Conservation (phyloP, 2,888 invertebrate species). For the Tiliacea aurago region DNA sequence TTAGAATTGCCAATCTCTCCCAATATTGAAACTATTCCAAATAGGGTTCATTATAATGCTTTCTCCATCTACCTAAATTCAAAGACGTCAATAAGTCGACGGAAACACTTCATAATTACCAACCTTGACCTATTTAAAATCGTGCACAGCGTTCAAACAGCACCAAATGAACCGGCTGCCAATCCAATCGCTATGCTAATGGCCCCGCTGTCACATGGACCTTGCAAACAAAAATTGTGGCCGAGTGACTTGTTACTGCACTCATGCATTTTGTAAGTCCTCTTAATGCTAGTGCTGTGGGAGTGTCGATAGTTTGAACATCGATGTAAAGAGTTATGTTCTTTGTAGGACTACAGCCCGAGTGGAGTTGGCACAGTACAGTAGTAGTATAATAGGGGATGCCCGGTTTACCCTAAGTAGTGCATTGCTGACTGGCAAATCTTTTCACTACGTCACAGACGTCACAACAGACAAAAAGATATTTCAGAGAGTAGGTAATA, state of each 20-base stretch:
- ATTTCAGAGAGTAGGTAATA: background rate
- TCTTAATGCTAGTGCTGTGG: slow-evolving; percentile 23
- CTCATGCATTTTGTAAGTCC: slow-evolving; percentile 64
- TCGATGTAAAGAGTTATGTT: background rate
- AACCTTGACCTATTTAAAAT: slow-evolving; percentile 12
- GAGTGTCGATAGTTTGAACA: slow-evolving; percentile 4
- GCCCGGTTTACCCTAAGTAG: background rate
- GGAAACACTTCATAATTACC: background rate
- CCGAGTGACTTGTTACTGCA: slow-evolving; percentile 61
- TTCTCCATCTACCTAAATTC: background rate
- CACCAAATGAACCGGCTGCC: slow-evolving; percentile 1
- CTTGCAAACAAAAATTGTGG: slow-evolving; percentile 49
- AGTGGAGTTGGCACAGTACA: background rate
- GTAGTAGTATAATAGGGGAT: background rate
- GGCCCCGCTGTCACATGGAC: slow-evolving; percentile 10
- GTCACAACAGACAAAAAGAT: background rate
- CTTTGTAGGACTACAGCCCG: background rate
- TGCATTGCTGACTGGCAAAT: too few relatives aligned
- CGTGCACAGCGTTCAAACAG: slow-evolving; percentile 8
- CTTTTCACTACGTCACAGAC: background rate
- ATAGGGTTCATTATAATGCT: too few relatives aligned
- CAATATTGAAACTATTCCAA: too few relatives aligned
- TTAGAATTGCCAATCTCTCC: background rate
- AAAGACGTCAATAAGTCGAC: background rate
- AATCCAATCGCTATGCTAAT: slow-evolving; percentile 57